Conservation (phyloP, 1,140 invertebrate genomes). For the Cydia splendana region DNA sequence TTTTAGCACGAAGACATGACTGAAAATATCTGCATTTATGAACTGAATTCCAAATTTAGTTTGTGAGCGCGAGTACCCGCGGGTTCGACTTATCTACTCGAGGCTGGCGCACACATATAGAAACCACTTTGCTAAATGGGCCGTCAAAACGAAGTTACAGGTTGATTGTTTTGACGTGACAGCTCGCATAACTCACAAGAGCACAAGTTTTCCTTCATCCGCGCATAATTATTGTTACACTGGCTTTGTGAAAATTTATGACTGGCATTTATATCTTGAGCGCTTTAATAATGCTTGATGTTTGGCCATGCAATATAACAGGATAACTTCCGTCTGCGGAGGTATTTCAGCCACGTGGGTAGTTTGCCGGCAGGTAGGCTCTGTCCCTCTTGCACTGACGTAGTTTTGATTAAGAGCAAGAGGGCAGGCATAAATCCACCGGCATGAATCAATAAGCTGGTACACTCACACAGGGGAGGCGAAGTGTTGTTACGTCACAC, state of each 20-base stretch:
- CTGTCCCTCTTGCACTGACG: conserved; percentile 62
- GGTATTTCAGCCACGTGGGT: conserved; percentile 53
- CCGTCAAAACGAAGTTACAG: conserved; percentile 33
- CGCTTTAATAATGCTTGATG: conserved; percentile 38
- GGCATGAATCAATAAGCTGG: conserved; percentile 76
- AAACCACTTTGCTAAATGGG: conserved; percentile 30
- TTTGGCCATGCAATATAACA: conserved; percentile 45
- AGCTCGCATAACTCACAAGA: conserved; percentile 29
- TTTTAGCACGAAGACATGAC: not conserved
- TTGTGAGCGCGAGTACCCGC: not conserved
- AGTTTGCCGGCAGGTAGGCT: conserved; percentile 54
- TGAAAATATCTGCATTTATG: conserved; percentile 9
- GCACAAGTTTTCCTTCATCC: conserved; percentile 23
- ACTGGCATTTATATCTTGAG: conserved; percentile 23
- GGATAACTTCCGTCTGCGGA: conserved; percentile 44
- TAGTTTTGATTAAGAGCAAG: conserved; percentile 70
- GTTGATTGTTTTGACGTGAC: conserved; percentile 30
- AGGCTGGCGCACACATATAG: conserved; percentile 26
- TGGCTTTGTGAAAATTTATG: conserved; percentile 16
- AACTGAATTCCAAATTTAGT: conserved; percentile 24
- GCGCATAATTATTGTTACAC: conserved; percentile 26
- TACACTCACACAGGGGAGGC: conserved; percentile 64
- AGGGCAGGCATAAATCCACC: conserved; percentile 70
- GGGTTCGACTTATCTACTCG: conserved; percentile 14
- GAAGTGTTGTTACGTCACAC: conserved; percentile 62